Conservation (phyloP, 2,888 invertebrate species). For the Brachypalpus laphriformis region DNA sequence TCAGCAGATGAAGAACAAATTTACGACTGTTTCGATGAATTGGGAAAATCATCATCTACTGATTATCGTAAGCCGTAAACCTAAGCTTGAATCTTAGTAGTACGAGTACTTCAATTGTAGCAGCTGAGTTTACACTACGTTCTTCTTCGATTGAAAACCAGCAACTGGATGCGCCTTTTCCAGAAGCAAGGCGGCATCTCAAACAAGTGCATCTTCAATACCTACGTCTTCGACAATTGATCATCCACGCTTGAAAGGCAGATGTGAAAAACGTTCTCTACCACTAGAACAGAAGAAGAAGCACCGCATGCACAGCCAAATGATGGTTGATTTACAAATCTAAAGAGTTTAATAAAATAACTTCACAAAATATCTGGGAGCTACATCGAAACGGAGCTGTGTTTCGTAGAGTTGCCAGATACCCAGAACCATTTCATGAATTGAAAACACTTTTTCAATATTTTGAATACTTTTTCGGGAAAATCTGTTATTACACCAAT, state of each 20-base stretch:
- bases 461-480: neutral
- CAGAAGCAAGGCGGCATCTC: neutral
- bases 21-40: conserved; percentile 7
- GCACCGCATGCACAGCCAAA: neutral
- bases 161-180: neutral
- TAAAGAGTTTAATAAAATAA: neutral
- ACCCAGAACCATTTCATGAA: neutral
- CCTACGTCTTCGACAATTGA: too few relatives aligned
- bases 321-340: neutral
- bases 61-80: neutral
- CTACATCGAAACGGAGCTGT: neutral
- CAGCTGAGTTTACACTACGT: neutral
- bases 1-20: neutral
- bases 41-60: neutral
- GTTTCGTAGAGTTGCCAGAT: neutral
- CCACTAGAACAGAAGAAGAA: conserved; percentile 8
- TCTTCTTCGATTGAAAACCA: neutral
- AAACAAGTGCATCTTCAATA: neutral
- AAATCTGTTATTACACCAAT: neutral
- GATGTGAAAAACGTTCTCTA: conserved; percentile 11
- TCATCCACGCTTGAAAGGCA: neutral
- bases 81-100: neutral
- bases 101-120: neutral
- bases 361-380: neutral
- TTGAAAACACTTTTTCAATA: neutral